Evolutionary conservation across 2,113 vertebrate genomes (phyloP), one percentile per base, ranked within the genome.

Genomic region (Oncorhynchus gorbuscha): DNA sequence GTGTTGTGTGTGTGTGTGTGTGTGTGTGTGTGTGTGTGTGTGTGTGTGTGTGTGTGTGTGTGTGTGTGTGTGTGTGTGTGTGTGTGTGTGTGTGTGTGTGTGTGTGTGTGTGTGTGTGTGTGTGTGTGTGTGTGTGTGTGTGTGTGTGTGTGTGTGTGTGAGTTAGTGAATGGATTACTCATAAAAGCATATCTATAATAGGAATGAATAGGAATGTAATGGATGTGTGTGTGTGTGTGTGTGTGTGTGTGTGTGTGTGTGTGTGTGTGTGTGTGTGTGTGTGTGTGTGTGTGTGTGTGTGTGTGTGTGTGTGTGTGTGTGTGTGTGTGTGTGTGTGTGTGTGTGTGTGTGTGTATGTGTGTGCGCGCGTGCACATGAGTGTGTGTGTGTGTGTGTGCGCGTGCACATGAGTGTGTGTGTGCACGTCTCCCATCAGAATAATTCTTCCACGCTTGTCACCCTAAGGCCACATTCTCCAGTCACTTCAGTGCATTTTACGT

Each of bases 401-500:
- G 12, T 13, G 24, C 28, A 12, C 26, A 12, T 66, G 66, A 30
- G 30, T 30, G 30, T 30, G 12, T 66, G 24, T 30, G 30, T 35
- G 66, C 30, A 35, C 11, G 20, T 11, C 1, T 73, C 13, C 61
- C 45, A 65, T 30, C 39, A 51, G 22, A 66, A 48, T 75, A 26
- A 66, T 67, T 67, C 4, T 24, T 28, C 45, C 32, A 28, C 7
- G 22, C 45, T n/a, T 51, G 45, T 66, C 73, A 75, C 13, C 39
- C 32, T 18, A 8, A 20, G n/a, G 13, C 35, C 61, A 48, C 22
- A n/a, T 51, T 16, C 32, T 45, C 22, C 11, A 30, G 59, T 67
- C 39, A 49, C 74, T 68, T 35, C 5, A 78, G 71, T 71, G 49
- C n/a, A 69, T 82, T 83, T 82, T 71, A 72, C 51, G 68, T 51